A percentile compares a stretch with the other conserved stretches of the same genome.
Evolutionary conservation across 2,888 invertebrate species (phyloP).

Genomic region (Dryococelus australis): DNA sequence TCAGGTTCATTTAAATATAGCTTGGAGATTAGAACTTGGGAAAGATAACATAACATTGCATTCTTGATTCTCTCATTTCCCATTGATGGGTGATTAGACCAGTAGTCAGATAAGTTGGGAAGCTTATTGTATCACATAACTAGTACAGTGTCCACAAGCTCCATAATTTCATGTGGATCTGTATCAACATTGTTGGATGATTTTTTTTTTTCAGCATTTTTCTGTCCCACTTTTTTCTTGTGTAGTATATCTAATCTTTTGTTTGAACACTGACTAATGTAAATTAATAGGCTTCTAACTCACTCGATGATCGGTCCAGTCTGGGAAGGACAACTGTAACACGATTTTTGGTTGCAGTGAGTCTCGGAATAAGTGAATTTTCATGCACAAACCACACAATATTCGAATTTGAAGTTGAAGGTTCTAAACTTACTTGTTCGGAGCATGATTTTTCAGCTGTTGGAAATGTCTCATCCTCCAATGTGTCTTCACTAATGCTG

Average conservation of each 20-base stretch:
- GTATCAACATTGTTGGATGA: not conserved
- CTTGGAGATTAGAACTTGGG: not conserved
- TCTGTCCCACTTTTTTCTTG: too few species aligned
- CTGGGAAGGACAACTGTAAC: not conserved
- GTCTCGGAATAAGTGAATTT: slow-evolving; percentile 21
- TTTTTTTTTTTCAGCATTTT: too few species aligned
- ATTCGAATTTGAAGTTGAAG: slow-evolving; percentile 22
- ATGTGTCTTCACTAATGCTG: slow-evolving; percentile 26
- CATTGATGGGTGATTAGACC: not conserved
- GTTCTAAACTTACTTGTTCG: not conserved
- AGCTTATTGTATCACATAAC: not conserved
- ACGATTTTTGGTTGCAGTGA: not conserved
- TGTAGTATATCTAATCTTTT: not conserved
- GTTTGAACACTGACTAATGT: not conserved
- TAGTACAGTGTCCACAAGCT: not conserved
- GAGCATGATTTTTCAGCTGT: slow-evolving; percentile 21
- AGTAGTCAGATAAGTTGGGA: not conserved
- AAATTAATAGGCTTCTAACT: not conserved
- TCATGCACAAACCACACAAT: slow-evolving; percentile 13
- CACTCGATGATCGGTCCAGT: not conserved
- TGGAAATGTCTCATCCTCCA: not conserved
- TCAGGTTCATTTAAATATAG: not conserved
- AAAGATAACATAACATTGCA: not conserved
- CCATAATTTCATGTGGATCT: not conserved
- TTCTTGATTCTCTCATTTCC: not conserved